Evolutionary conservation across 1,140 invertebrate genomes (phyloP).

Genomic region (Ylistrum balloti): DNA sequence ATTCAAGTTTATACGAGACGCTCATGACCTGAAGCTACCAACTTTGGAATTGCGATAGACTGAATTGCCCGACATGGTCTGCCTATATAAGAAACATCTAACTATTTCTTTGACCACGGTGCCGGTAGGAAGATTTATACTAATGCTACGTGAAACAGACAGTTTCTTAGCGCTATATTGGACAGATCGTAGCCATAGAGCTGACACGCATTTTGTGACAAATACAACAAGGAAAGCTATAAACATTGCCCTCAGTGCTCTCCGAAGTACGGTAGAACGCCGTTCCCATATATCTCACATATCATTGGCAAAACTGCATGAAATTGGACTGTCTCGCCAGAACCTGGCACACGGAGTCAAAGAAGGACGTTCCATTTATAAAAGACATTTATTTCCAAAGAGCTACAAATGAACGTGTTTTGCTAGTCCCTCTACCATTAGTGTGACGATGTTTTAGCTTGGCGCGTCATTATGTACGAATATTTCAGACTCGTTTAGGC

Average conservation of each 20-base stretch:
- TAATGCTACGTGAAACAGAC: not conserved
- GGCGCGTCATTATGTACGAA: not conserved
- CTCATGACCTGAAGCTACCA: not conserved
- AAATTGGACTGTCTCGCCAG: conserved; percentile 32
- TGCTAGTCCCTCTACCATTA: not conserved
- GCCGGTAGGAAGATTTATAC: not conserved
- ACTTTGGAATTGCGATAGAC: not conserved
- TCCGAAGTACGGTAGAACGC: not conserved
- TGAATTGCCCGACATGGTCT: not conserved
- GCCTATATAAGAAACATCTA: not conserved
- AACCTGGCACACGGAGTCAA: conserved; percentile 11
- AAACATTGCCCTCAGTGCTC: not conserved
- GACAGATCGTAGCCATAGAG: not conserved
- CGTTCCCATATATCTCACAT: not conserved
- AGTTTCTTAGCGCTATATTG: not conserved
- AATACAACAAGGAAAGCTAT: not conserved
- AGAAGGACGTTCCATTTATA: conserved; percentile 17
- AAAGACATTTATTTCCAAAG: conserved; percentile 39
- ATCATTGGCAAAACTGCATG: conserved; percentile 29
- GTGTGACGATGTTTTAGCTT: not conserved
- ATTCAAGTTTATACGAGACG: not conserved
- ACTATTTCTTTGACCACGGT: not conserved
- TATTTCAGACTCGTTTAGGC: not conserved
- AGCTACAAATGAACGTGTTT: not conserved
- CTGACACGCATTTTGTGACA: conserved; percentile 37